A percentile compares a stretch with the other conserved stretches of the same genome.
phyloP scores from a whole-genome alignment of 2,888 invertebrate species.

The Zeuzera pyrina region DNA sequence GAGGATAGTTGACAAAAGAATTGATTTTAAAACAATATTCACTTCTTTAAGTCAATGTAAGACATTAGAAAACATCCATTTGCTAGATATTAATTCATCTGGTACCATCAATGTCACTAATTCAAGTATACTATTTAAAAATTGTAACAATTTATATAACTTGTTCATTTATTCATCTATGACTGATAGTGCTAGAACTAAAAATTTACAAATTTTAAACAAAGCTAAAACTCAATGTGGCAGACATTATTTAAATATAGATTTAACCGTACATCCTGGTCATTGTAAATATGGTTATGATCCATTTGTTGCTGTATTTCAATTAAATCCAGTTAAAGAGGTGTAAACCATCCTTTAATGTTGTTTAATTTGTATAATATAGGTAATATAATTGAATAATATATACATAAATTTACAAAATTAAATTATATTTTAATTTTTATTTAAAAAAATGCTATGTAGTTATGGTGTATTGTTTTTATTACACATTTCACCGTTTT shows the following conservation, averaged over 20 bases:
- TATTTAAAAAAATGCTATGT: too few relatives aligned
- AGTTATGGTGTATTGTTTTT: too few relatives aligned
- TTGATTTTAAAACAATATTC: conserved; percentile 39
- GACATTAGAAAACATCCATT: conserved; percentile 43
- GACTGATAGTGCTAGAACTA: conserved; percentile 19
- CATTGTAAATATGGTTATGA: conserved; percentile 26
- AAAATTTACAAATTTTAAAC: conserved; percentile 27
- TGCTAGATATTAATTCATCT: conserved; percentile 24
- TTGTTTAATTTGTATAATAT: too few relatives aligned
- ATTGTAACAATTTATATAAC: conserved; percentile 41
- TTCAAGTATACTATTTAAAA: conserved; percentile 31
- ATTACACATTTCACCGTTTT: too few relatives aligned
- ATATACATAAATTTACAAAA: too few relatives aligned
- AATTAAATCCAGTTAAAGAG: conserved; percentile 37
- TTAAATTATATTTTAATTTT: too few relatives aligned
- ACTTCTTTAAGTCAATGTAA: conserved; percentile 35
- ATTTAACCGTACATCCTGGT: conserved; percentile 17
- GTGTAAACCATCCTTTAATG: too few relatives aligned
- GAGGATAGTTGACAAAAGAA: conserved; percentile 33
- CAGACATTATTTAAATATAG: conserved; percentile 28
- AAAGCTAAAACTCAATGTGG: conserved; percentile 24
- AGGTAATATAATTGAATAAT: too few relatives aligned
- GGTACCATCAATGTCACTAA: conserved; percentile 26
- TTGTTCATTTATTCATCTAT: conserved; percentile 32
- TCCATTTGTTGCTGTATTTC: conserved; percentile 40